Evolutionary conservation across 2,888 invertebrate species (phyloP).

Genomic region (Pollenia amentaria): DNA sequence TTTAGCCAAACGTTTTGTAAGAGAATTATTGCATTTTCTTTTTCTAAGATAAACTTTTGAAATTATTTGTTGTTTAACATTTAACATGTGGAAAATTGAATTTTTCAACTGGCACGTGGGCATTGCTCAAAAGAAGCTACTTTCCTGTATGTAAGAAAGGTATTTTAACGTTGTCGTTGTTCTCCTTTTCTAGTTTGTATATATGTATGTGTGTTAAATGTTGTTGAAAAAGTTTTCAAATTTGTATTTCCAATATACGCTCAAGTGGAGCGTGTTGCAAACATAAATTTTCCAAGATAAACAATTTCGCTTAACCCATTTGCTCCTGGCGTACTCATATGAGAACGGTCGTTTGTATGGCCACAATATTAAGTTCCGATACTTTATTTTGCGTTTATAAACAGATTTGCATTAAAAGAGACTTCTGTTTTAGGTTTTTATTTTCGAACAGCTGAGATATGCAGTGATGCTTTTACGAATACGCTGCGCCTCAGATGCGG

Average conservation of each 20-base stretch:
- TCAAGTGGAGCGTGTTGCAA: slow-evolving; percentile 58
- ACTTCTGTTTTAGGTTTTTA: too few species aligned
- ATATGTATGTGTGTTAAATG: background rate
- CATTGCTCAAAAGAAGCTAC: background rate
- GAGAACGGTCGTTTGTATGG: too few species aligned
- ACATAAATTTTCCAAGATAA: slow-evolving; percentile 24
- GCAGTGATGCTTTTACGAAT: too few species aligned
- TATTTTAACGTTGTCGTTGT: slow-evolving; percentile 6
- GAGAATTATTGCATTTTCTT: slow-evolving; percentile 24
- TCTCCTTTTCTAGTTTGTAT: slow-evolving; percentile 14
- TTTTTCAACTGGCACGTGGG: background rate
- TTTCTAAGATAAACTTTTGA: slow-evolving; percentile 39
- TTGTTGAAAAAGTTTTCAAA: slow-evolving; percentile 40
- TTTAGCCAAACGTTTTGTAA: slow-evolving; percentile 56
- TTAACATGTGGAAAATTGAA: slow-evolving; percentile 26
- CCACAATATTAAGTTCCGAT: too few species aligned
- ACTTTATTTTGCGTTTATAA: too few species aligned
- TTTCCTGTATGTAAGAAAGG: slow-evolving; percentile 18
- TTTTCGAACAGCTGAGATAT: too few species aligned
- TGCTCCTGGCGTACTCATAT: too few species aligned
- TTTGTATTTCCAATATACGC: slow-evolving; percentile 52
- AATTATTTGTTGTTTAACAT: slow-evolving; percentile 4
- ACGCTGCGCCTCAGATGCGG: too few species aligned
- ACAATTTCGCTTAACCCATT: slow-evolving; percentile 55
- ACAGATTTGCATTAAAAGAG: too few species aligned